A percentile compares a stretch with the other conserved stretches of the same genome.
Conservation (phyloP, 2,888 invertebrate genomes). For the Tipula vernalis region DNA sequence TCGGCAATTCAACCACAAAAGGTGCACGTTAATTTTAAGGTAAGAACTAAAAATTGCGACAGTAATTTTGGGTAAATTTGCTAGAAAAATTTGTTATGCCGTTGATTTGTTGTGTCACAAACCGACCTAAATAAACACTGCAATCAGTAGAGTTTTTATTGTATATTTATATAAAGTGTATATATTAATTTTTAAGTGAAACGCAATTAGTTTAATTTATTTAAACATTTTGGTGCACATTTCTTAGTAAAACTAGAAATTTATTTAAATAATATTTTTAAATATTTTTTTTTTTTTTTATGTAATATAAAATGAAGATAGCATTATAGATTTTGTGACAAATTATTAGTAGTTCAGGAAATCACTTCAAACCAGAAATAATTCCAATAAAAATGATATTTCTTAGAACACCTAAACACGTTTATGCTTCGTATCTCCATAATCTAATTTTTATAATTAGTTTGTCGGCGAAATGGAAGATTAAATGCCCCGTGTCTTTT, state of each 20-base stretch:
- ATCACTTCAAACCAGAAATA: too few relatives aligned
- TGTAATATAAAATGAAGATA: not conserved
- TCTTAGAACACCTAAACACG: too few relatives aligned
- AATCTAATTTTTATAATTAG: too few relatives aligned
- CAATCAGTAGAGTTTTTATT: not conserved
- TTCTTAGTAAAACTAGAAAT: not conserved
- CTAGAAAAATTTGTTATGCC: not conserved
- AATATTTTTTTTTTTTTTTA: not conserved
- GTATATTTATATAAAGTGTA: not conserved
- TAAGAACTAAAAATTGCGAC: not conserved
- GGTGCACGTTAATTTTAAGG: not conserved
- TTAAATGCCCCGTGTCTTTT: too few relatives aligned
- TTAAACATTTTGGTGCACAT: not conserved
- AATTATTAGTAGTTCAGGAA: not conserved
- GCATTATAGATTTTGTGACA: not conserved
- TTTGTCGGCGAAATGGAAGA: too few relatives aligned
- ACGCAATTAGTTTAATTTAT: not conserved
- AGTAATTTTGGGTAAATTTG: not conserved
- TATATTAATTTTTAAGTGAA: not conserved
- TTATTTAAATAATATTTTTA: not conserved
- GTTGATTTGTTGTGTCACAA: not conserved
- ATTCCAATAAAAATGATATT: too few relatives aligned
- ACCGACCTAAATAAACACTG: not conserved
- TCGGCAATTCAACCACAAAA: not conserved
- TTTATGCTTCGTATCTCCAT: too few relatives aligned